Evolutionary conservation across 1,140 invertebrate species (phyloP), one percentile per base, ranked within the genome.

Genomic region (Ditylenchus dipsaci): DNA sequence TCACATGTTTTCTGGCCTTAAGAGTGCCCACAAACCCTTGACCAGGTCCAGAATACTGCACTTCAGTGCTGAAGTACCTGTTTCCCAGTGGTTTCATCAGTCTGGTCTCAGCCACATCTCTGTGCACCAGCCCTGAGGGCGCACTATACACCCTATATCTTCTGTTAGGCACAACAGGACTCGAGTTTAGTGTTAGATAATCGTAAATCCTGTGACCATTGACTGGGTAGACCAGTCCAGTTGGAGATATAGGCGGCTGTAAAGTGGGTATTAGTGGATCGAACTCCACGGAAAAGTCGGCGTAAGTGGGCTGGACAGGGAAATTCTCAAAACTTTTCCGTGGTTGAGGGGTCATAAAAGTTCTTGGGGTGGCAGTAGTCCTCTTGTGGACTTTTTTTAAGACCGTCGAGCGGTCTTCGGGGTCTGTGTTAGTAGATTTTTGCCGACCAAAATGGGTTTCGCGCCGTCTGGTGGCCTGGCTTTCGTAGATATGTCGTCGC

Each of bases 401-500:
- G 3, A 7, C 15, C 3, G 8, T 26, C 15, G 23, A 53, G 23
- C 15, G 8, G 49, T 53, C 23, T 53, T 26, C 49, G 3, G 3
- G 23, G 23, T 38, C 33, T 38, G 33, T 3, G 11, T 38, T 38
- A 38, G 33, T 38, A 38, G 11, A 38, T 38, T 38, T 38, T 38
- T 38, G n/a, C n/a, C n/a, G n/a, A n/a, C n/a, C 11, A 11, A 5
- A 38, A n/a, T 23, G 38, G 1, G 9, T 56, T 68, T 27, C 23
- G 62, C n/a, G 65, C 17, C 1, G 67, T 21, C 59, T 23, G 29
- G 65, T 13, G 13, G 67, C 21, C 21, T 43, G 15, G 30, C 30
- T 63, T 23, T 67, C 49, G 23, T 53, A 53, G 3, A 19, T 8
- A 26, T 38, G 56, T n/a, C 65, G 38, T 29, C 74, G 74, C 1